phyloP scores from a whole-genome alignment of 2,113 vertebrate genomes.

The Probosciger aterrimus region DNA sequence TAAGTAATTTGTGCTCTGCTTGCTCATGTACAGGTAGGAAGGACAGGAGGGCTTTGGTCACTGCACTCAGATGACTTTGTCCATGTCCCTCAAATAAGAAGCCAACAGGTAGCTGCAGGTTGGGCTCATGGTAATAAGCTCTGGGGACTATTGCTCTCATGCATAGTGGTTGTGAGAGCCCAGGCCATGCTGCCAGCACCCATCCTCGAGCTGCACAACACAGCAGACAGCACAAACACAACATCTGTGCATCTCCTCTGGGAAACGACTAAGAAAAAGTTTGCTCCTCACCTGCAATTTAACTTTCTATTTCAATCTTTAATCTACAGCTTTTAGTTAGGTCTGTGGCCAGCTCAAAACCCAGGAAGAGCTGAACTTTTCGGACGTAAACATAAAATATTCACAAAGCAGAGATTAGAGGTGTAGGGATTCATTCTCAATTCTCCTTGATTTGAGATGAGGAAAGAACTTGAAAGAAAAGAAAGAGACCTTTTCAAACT shows the following conservation, averaged over 20 bases:
- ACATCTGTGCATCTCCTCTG: background rate
- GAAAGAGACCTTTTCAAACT: background rate
- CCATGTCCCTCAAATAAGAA: background rate
- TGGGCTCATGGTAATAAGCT: background rate
- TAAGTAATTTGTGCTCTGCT: background rate
- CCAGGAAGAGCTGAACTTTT: background rate
- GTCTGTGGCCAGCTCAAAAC: background rate
- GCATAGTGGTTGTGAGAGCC: background rate
- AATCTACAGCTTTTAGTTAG: background rate
- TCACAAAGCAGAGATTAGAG: background rate
- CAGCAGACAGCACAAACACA: background rate
- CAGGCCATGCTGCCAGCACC: background rate
- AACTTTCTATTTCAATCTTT: background rate
- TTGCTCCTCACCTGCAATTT: background rate
- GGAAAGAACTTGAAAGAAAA: background rate
- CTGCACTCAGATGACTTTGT: background rate
- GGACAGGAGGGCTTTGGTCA: too few relatives aligned
- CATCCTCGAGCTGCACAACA: background rate
- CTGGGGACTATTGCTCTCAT: background rate
- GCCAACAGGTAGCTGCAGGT: background rate
- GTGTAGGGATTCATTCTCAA: background rate
- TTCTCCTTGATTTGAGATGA: background rate
- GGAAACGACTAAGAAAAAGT: background rate
- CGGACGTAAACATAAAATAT: background rate
- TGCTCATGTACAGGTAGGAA: accelerated